A percentile compares a stretch with the other conserved stretches of the same genome.
Evolutionary conservation across 2,797 vertebrate genomes (phyloP).

Genomic region (Sebastes taczanowskii): DNA sequence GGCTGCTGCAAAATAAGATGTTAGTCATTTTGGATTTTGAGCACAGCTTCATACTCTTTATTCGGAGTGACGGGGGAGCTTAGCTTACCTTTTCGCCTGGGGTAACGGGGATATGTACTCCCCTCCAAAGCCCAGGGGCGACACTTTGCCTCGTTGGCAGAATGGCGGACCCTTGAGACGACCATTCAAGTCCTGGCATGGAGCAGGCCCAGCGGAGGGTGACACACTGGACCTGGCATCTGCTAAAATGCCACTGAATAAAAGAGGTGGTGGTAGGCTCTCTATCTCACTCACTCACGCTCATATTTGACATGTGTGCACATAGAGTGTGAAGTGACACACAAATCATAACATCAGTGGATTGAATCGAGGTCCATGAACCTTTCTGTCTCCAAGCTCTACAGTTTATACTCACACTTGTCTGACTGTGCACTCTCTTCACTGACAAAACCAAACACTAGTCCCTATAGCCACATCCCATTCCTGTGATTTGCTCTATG

Average conservation of each 20-base stretch:
- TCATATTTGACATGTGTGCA: conserved; percentile 20
- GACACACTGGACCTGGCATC: conserved; percentile 49
- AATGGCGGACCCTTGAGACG: conserved; percentile 48
- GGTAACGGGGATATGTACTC: conserved; percentile 34
- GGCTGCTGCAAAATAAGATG: conserved; percentile 15
- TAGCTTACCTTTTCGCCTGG: conserved; percentile 42
- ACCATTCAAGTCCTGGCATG: conserved; percentile 44
- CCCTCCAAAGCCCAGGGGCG: conserved; percentile 52
- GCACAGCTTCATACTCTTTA: conserved; percentile 10
- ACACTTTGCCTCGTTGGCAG: conserved; percentile 47
- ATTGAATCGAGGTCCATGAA: conserved; percentile 42
- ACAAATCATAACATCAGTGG: conserved; percentile 4
- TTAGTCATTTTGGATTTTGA: conserved; percentile 27
- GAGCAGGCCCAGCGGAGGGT: conserved; percentile 37
- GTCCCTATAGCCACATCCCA: conserved; percentile 16
- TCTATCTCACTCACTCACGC: conserved; percentile 26
- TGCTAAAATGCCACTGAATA: conserved; percentile 27
- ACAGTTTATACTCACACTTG: conserved; percentile 9
- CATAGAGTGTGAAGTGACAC: conserved; percentile 7
- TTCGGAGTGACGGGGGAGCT: conserved; percentile 48
- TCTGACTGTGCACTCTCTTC: conserved; percentile 19
- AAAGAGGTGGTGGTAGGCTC: conserved; percentile 38
- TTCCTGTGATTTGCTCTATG: conserved; percentile 1
- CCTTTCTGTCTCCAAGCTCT: conserved; percentile 62
- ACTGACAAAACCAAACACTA: conserved; percentile 7